Evolutionary conservation across 2,888 invertebrate genomes (phyloP).

Genomic region (Rhingia rostrata): DNA sequence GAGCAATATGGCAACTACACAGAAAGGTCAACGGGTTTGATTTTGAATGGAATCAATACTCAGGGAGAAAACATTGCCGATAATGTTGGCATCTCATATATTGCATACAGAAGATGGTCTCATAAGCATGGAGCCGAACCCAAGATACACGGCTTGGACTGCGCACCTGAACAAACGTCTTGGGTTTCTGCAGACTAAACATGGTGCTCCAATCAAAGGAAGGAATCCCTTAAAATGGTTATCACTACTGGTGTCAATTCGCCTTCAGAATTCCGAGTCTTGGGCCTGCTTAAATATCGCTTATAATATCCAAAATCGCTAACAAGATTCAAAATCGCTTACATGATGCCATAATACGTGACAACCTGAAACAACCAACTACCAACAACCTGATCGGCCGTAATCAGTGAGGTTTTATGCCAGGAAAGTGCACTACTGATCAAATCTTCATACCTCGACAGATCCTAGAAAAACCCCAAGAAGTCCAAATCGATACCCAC

Average conservation of each 20-base stretch:
- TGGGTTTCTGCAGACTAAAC: slow-evolving; percentile 93
- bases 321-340: too few species aligned
- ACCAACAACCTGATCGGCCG: too few species aligned
- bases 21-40: slow-evolving; percentile 88
- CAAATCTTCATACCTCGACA: too few species aligned
- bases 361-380: too few species aligned
- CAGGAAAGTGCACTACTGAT: too few species aligned
- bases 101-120: slow-evolving; percentile 91
- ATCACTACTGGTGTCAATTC: slow-evolving; percentile 93
- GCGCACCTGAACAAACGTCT: slow-evolving; percentile 89
- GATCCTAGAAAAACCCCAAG: too few species aligned
- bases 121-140: slow-evolving; percentile 87
- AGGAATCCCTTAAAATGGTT: slow-evolving; percentile 89
- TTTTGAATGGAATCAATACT: slow-evolving; percentile 93
- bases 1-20: slow-evolving; percentile 96
- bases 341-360: too few species aligned
- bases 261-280: slow-evolving; percentile 91
- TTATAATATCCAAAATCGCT: too few species aligned
- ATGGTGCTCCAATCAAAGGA: slow-evolving; percentile 93
- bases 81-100: slow-evolving; percentile 95
- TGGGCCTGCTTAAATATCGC: slow-evolving; percentile 97
- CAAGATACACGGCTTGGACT: slow-evolving; percentile 89
- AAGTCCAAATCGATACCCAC: too few species aligned
- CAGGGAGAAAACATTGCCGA: slow-evolving; percentile 98
- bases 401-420: too few species aligned